Conservation (phyloP, 2,888 invertebrate species). For the Deilephila elpenor region DNA sequence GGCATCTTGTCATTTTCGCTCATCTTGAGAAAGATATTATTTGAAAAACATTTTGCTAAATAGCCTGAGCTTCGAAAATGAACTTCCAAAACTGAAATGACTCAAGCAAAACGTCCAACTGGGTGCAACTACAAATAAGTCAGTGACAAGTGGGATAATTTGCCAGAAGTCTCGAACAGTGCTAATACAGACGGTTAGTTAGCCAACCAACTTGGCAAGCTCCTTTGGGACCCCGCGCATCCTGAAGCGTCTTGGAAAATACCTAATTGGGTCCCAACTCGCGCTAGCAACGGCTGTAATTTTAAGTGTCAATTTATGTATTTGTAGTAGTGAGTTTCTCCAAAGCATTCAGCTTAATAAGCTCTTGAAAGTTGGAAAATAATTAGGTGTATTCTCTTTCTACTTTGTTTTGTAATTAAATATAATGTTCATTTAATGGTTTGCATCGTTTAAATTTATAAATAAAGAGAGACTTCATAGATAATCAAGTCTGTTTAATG, state of each 20-base stretch:
- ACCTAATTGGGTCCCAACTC: constrained; percentile 46
- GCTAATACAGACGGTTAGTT: constrained; percentile 38
- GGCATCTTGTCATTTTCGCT: no score
- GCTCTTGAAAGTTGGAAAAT: not conserved
- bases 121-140: constrained; percentile 14
- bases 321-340: not conserved
- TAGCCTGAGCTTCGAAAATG: no score
- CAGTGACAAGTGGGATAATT: constrained; percentile 39
- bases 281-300: constrained; percentile 12
- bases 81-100: not conserved
- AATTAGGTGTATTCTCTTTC: not conserved
- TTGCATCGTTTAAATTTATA: no score
- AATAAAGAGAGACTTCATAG: no score
- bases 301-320: constrained; percentile 17
- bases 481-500: no score
- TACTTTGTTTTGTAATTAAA: no score
- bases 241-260: constrained; percentile 41
- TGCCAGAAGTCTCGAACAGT: constrained; percentile 16
- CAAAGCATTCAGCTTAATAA: not conserved
- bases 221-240: constrained; percentile 36
- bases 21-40: no score
- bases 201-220: constrained; percentile 38
- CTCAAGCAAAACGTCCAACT: not conserved
- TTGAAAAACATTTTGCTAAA: no score
- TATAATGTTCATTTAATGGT: no score